These are phyloP conservation scores for Rhizoglyphus robini DNA, from an alignment of 1,140 invertebrate genomes.

Conservation along the genomic window DNA sequence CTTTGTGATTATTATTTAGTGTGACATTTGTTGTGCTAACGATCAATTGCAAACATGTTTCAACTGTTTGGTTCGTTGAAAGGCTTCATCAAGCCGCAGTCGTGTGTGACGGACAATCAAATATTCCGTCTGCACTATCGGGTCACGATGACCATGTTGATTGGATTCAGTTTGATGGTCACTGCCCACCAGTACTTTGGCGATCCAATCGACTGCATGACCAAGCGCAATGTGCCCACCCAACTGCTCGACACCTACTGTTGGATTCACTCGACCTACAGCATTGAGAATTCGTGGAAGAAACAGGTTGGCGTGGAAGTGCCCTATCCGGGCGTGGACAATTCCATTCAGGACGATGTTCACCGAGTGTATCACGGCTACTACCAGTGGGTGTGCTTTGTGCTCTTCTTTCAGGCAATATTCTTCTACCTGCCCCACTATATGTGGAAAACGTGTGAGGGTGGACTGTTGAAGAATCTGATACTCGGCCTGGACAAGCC, in stretches of 20 bases:
- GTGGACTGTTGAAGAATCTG: constrained; percentile 29
- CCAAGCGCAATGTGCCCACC: background rate
- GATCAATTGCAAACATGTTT: background rate
- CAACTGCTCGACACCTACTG: constrained; percentile 24
- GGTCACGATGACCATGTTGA: constrained; percentile 39
- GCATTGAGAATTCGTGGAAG: constrained; percentile 51
- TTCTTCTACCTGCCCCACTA: constrained; percentile 44
- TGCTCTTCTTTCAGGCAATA: constrained; percentile 67
- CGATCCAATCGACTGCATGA: constrained; percentile 32
- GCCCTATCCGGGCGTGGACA: constrained; percentile 21
- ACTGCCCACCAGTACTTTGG: constrained; percentile 42
- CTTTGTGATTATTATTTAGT: too few relatives aligned
- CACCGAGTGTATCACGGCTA: constrained; percentile 40
- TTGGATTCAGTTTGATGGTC: constrained; percentile 40
- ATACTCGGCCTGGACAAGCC: constrained; percentile 25
- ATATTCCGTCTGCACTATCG: constrained; percentile 42
- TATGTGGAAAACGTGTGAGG: constrained; percentile 48
- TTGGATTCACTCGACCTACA: constrained; percentile 75
- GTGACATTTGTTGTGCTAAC: too few relatives aligned
- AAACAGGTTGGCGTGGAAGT: constrained; percentile 21
- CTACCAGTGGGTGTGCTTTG: constrained; percentile 65
- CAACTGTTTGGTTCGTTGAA: background rate
- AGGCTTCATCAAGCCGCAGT: constrained; percentile 4
- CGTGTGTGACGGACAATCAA: constrained; percentile 58
- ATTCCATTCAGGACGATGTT: constrained; percentile 39